Evolutionary conservation across 2,797 vertebrate species (phyloP).

Genomic region (Coregonus sp.): DNA sequence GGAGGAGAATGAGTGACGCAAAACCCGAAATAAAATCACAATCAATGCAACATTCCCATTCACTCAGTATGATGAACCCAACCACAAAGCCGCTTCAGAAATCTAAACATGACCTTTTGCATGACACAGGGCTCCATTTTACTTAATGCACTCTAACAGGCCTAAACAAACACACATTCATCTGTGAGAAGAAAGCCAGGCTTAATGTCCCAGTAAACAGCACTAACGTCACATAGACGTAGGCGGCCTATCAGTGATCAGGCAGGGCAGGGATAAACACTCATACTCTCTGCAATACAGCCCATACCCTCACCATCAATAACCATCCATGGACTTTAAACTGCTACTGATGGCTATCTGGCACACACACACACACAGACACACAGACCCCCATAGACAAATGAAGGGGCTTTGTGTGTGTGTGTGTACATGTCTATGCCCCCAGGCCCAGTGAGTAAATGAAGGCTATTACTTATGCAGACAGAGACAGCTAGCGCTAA

Average conservation of each 20-base stretch:
- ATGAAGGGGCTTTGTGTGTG: constrained; percentile 2
- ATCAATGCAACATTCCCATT: not conserved
- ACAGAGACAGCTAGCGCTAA: constrained; percentile 44
- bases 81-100: not conserved
- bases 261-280: constrained; percentile 15
- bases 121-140: not conserved
- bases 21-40: not conserved
- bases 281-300: constrained; percentile 13
- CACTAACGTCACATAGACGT: not conserved
- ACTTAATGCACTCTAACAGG: not conserved
- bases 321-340: no score
- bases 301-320: not conserved
- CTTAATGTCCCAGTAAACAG: not conserved
- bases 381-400: not conserved
- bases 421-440: constrained; percentile 28
- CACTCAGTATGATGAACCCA: not conserved
- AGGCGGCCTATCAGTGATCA: not conserved
- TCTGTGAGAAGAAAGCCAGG: not conserved
- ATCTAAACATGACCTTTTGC: not conserved
- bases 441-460: constrained; percentile 55
- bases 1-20: not conserved
- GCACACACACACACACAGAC: not conserved
- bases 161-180: not conserved
- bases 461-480: constrained; percentile 60
- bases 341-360: no score